Evolutionary conservation across 2,113 vertebrate genomes (phyloP), one percentile per base, ranked within the genome.

Genomic region (Lepus timidus): DNA sequence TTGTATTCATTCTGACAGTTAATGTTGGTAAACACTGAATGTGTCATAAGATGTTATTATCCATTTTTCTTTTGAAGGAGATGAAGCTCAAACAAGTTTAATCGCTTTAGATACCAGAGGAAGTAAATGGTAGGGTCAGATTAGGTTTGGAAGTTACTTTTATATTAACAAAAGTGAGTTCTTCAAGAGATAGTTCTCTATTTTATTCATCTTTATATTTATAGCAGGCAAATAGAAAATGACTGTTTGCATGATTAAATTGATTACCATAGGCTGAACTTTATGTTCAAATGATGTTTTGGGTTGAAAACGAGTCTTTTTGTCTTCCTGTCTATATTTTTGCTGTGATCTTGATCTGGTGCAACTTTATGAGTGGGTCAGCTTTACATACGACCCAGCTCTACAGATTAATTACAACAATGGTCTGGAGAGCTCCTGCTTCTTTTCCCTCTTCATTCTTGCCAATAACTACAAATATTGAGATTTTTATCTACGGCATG

Each of bases 171-270:
- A 27, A 52, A 68, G 9, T 58, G 31, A 88, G 4, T 13, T 70
- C 8, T 81, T 85, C 25, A 23, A 84, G 20, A 1, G 4, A 49
- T 23, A 36, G 9, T 33, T 25, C 0, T 33, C 39, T 64, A 33
- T 88, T 91, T 51, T 49, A 68, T 78, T 84, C 31, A 51, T 67
- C 23, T 85, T 88, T 68, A 14, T 81, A 22, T 79, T 82, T 86
- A 16, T 83, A 51, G 11, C 1, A 82, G 23, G 3, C 51, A 70
- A 29, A 67, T 20, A 33, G 17, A 70, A 71, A 91, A 83, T 88
- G 39, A 85, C 22, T 96, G 13, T 81, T 58, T 92, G 13, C 88
- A 74, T 67, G 51, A 71, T 67, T 71, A n/a, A 6, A 95, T 36
- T 86, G 55, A 64, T 36, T 73, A 3, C 13, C 8, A 19, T 65